A percentile compares a stretch with the other conserved stretches of the same genome.
Evolutionary conservation across 2,113 vertebrate species (phyloP).

Genomic region (Falco punctatus): DNA sequence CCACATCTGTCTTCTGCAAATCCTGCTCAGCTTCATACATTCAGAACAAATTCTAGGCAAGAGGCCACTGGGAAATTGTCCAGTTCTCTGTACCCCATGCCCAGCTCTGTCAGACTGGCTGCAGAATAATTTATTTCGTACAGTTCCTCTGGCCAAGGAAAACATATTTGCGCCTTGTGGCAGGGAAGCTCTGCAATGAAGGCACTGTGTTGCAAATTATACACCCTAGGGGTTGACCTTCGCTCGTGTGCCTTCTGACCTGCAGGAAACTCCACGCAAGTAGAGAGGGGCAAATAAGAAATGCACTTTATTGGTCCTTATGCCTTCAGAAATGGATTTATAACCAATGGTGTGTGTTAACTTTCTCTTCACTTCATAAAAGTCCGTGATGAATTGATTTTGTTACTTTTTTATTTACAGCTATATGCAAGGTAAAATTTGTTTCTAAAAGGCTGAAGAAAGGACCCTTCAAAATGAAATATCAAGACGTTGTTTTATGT

Average conservation of each 20-base stretch:
- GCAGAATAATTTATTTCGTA: conserved; percentile 81
- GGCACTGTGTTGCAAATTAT: conserved; percentile 71
- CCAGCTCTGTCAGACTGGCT: conserved; percentile 78
- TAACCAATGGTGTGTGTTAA: not conserved
- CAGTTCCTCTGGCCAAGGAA: conserved; percentile 75
- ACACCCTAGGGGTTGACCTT: conserved; percentile 66
- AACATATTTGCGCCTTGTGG: conserved; percentile 76
- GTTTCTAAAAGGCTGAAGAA: conserved; percentile 48
- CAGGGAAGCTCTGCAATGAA: conserved; percentile 68
- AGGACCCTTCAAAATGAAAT: conserved; percentile 54
- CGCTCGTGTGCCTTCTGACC: conserved; percentile 66
- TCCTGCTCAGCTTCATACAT: conserved; percentile 69
- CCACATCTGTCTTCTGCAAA: conserved; percentile 75
- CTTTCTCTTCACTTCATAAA: not conserved
- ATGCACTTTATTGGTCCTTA: conserved; percentile 52
- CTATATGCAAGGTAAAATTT: conserved; percentile 4
- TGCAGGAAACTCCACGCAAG: conserved; percentile 7
- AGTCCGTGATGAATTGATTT: not conserved
- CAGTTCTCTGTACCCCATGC: conserved; percentile 77
- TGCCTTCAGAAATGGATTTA: conserved; percentile 68
- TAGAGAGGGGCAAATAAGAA: conserved; percentile 51
- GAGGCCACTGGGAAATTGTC: conserved; percentile 77
- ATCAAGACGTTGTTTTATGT: conserved; percentile 51
- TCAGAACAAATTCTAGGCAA: conserved; percentile 79
- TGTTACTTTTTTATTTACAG: not conserved